phyloP scores from a whole-genome alignment of 2,797 vertebrate species.

The Setipinna tenuifilis region DNA sequence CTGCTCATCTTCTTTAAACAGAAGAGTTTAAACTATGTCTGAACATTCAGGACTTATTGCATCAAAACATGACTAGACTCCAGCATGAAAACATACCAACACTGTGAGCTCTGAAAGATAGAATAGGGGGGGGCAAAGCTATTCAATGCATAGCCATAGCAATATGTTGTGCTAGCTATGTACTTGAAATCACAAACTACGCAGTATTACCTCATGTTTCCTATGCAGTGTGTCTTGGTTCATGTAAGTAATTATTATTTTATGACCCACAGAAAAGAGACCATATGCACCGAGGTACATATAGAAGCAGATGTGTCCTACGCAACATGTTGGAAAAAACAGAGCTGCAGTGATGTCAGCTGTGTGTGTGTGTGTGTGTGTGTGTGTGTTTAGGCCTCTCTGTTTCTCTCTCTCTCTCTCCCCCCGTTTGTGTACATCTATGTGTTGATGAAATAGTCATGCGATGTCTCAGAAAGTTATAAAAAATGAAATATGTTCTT shows the following conservation, averaged over 20 bases:
- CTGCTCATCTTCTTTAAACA: not conserved
- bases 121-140: too few relatives aligned
- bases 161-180: too few relatives aligned
- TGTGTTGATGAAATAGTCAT: too few relatives aligned
- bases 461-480: too few relatives aligned
- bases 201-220: not conserved
- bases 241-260: not conserved
- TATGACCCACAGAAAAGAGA: not conserved
- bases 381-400: not conserved
- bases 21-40: not conserved
- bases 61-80: not conserved
- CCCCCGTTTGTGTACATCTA: too few relatives aligned
- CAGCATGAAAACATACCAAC: too few relatives aligned
- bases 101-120: too few relatives aligned
- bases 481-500: too few relatives aligned
- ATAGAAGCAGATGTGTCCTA: not conserved
- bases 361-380: not conserved
- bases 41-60: not conserved
- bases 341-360: not conserved
- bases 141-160: too few relatives aligned
- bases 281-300: not conserved
- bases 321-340: not conserved
- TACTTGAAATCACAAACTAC: not conserved
- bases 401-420: too few relatives aligned
- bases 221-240: not conserved